Conservation (phyloP, 1,140 invertebrate genomes). For the Drosophila azteca region DNA sequence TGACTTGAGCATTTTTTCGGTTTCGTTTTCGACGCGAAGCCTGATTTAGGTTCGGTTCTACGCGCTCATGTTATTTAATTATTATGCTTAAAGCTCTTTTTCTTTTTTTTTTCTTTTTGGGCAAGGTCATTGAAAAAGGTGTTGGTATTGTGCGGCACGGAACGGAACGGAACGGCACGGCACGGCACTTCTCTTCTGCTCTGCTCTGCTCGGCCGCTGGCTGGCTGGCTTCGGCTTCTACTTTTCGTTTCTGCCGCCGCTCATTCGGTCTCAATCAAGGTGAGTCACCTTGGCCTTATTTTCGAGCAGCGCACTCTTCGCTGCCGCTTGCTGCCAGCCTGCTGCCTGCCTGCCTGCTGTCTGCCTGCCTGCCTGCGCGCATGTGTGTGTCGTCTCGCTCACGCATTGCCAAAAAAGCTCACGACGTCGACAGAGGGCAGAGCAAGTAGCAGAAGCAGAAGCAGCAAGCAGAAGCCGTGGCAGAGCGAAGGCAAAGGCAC, state of each 20-base stretch:
- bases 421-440: slow-evolving; percentile 12
- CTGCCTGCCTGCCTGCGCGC: slow-evolving; percentile 23
- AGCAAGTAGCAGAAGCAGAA: too few species aligned
- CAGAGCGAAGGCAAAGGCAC: slow-evolving; percentile 56
- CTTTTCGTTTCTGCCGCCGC: slow-evolving; percentile 64
- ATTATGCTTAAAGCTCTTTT: slow-evolving; percentile 77
- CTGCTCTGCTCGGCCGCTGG: slow-evolving; percentile 16
- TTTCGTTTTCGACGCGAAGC: slow-evolving; percentile 58
- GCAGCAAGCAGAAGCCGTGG: slow-evolving; percentile 26
- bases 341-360: not conserved
- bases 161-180: too few species aligned
- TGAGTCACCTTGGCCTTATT: slow-evolving; percentile 84
- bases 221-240: slow-evolving; percentile 32
- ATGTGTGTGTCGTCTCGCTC: slow-evolving; percentile 53
- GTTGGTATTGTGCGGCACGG: slow-evolving; percentile 13
- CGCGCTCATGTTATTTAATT: slow-evolving; percentile 74
- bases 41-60: slow-evolving; percentile 62
- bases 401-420: slow-evolving; percentile 78
- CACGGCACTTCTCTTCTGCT: too few species aligned
- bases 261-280: slow-evolving; percentile 83
- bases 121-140: slow-evolving; percentile 72
- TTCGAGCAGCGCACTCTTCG: slow-evolving; percentile 78
- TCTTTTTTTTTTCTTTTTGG: slow-evolving; percentile 69
- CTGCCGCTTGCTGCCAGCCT: slow-evolving; percentile 2
- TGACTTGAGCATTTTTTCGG: slow-evolving; percentile 42